Evolutionary conservation across 1,140 invertebrate species (phyloP).

Genomic region (Idris sp.): DNA sequence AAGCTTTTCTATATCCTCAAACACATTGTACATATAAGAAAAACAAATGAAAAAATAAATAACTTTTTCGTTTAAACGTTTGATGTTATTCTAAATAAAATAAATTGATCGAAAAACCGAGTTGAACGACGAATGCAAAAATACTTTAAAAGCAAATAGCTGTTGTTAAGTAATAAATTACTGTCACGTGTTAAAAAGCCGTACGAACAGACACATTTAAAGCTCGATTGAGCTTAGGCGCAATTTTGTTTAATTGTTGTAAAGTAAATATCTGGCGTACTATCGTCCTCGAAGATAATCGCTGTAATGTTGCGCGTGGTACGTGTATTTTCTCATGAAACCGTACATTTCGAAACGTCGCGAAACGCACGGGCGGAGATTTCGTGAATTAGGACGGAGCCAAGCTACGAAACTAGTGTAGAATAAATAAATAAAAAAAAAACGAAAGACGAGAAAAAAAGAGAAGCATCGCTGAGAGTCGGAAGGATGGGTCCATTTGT

Average conservation of each 20-base stretch:
- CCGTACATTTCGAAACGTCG: conserved; percentile 59
- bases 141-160: no score
- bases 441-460: neutral
- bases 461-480: neutral
- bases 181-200: no score
- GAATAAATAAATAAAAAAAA: conserved; percentile 28
- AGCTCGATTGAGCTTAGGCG: conserved; percentile 24
- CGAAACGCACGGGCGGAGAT: conserved; percentile 43
- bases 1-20: no score
- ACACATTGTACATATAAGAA: no score
- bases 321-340: conserved; percentile 40
- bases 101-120: no score
- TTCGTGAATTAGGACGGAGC: conserved; percentile 55
- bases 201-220: no score
- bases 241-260: conserved; percentile 38
- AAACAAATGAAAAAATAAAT: no score
- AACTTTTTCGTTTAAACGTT: no score
- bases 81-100: no score
- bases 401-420: conserved; percentile 29
- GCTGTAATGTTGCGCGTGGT: conserved; percentile 18
- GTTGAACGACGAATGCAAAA: no score
- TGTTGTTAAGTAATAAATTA: no score
- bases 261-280: conserved; percentile 11
- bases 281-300: conserved; percentile 38
- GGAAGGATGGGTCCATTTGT: conserved; percentile 60